Percentiles rank a stretch among this genome's conserved stretches.
Conservation (phyloP, 2,113 vertebrate species). For the Grammomys surdaster region DNA sequence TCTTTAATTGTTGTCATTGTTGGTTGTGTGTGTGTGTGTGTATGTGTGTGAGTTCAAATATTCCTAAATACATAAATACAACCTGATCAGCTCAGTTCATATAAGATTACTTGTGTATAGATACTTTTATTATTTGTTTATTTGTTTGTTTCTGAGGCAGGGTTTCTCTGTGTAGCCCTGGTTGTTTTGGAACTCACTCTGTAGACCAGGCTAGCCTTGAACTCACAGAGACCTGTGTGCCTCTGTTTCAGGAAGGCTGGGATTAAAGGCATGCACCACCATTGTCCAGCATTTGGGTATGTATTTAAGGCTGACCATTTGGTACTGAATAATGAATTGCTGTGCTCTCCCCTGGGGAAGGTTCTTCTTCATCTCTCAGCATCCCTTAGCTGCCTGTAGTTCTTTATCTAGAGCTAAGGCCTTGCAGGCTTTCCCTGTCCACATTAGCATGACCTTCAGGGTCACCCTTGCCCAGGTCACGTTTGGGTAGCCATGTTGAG, state of each 20-base stretch:
- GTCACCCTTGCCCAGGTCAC: neutral
- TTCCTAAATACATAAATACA: neutral
- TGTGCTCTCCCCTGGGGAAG: neutral
- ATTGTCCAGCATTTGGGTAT: neutral
- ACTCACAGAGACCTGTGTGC: too few relatives aligned
- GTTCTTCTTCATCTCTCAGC: rapidly evolving
- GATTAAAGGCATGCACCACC: too few relatives aligned
- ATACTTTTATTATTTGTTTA: neutral
- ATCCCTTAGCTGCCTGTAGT: neutral
- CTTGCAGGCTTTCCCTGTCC: neutral
- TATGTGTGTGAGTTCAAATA: neutral
- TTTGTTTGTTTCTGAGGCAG: too few relatives aligned
- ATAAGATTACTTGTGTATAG: neutral
- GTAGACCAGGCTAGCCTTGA: too few relatives aligned
- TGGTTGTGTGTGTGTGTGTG: neutral
- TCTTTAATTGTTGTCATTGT: neutral
- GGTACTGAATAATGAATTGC: too few relatives aligned
- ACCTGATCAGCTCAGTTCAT: neutral
- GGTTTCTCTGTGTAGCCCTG: too few relatives aligned
- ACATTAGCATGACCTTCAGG: neutral
- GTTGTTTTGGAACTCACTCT: too few relatives aligned
- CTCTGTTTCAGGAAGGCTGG: too few relatives aligned
- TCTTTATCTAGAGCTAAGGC: neutral
- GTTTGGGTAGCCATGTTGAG: neutral
- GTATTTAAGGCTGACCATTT: neutral